Evolutionary conservation across 2,888 invertebrate species (phyloP), one percentile per base, ranked within the genome.

Genomic region (Eupithecia dodoneata): DNA sequence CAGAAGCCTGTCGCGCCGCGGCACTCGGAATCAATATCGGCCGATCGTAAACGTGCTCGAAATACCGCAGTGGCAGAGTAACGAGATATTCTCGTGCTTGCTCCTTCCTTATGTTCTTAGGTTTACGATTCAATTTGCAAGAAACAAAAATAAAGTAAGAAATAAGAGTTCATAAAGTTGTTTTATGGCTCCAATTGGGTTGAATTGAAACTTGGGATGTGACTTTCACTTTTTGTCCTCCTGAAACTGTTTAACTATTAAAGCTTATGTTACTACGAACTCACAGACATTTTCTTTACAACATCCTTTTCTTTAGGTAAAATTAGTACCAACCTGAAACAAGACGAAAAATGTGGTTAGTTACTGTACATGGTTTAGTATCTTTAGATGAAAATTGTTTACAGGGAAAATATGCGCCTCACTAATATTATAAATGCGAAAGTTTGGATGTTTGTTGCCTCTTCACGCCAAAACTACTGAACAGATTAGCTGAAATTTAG

Each of bases 261-360:
- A 59, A 59, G 10, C 66, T 42, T 66, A 41, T 41, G 2, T 66
- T 4, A 66, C 15, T 41, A 66, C 42, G 7, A 66, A 67, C 67
- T n/a, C 44, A 67, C 44, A 44, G 44, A 9, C 4, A 7, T 67
- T 15, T 44, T 67, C 13, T 42, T 59, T 59, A 3, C 55, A 2
- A n/a, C 67, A 67, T 44, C 44, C 42, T 42, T 66, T n/a, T n/a
- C 15, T 13, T 13, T 7, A 30, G 5, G 9, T 15, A 44, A 9
- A 47, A 18, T 70, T 30, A 41, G 75, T 80, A 84, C 86, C 67
- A 66, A 87, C 87, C 87, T 87, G 87, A 69, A 87, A 87, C 87
- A 85, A 47, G 7, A 86, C 74, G 74, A 79, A 78, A 42, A 77
- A 82, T 67, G 13, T 42, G 44, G 45, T 76, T 63, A 76, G 63